Percentiles rank a stretch among this genome's conserved stretches.
Conservation (phyloP, 92 coral and sea anemone species). For the Parazoanthus swiftii region DNA sequence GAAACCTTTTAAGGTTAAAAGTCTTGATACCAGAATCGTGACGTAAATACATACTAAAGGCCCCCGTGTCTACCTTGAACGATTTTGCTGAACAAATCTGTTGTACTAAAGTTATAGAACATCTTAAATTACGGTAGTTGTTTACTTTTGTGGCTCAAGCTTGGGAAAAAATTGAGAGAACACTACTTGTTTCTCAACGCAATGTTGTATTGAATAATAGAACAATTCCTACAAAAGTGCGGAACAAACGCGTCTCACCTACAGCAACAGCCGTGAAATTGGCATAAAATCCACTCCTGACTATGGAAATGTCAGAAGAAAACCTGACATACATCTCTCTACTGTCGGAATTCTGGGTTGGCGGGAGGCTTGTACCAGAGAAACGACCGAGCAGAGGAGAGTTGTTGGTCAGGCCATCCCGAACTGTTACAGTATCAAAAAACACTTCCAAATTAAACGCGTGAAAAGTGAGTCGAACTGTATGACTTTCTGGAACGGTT, state of each 20-base stretch:
- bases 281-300: neutral
- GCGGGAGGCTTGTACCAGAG: neutral
- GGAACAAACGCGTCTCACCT: neutral
- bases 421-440: neutral
- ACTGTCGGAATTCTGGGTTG: neutral
- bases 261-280: neutral
- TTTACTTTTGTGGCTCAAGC: no score
- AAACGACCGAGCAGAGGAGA: neutral
- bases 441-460: neutral
- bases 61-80: no score
- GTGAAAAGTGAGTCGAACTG: slow-evolving; percentile 12
- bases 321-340: neutral
- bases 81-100: no score
- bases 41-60: no score
- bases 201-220: no score
- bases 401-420: neutral
- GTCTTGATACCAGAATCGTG: no score
- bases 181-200: no score
- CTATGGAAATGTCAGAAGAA: neutral
- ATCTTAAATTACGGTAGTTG: no score
- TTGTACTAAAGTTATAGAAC: no score
- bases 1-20: no score
- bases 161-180: no score
- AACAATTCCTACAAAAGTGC: no score
- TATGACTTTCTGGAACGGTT: neutral